Conservation (phyloP, 2,113 vertebrate species). For the Pelobates fuscus region DNA sequence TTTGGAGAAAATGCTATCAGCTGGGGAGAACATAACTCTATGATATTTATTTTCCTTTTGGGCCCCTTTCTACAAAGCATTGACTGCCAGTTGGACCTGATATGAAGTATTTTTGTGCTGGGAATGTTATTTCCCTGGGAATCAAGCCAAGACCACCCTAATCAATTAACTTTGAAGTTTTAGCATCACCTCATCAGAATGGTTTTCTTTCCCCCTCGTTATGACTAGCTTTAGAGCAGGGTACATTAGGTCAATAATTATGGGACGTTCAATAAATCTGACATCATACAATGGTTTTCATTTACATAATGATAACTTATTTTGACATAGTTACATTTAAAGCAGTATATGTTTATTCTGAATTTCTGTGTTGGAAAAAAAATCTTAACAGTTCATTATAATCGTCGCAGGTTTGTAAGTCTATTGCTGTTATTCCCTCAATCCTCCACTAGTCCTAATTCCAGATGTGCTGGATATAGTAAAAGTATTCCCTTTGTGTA, state of each 20-base stretch:
- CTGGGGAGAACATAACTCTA: constrained; percentile 20
- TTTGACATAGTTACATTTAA: not conserved
- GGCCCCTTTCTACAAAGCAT: constrained; percentile 15
- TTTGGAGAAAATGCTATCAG: constrained; percentile 17
- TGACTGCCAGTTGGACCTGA: constrained; percentile 40
- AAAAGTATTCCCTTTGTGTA: too few relatives aligned
- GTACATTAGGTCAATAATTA: constrained; percentile 24
- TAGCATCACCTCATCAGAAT: constrained; percentile 46
- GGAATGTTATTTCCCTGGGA: constrained; percentile 40
- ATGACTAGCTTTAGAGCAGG: constrained; percentile 25
- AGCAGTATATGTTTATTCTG: not conserved
- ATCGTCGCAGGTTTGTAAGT: too few relatives aligned
- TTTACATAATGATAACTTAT: constrained; percentile 24
- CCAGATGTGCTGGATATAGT: too few relatives aligned
- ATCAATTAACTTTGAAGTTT: constrained; percentile 24
- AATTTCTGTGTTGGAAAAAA: too few relatives aligned
- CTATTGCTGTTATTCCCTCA: too few relatives aligned
- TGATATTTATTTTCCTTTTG: constrained; percentile 27
- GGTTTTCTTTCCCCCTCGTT: constrained; percentile 20
- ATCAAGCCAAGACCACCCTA: constrained; percentile 43
- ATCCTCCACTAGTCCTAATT: too few relatives aligned
- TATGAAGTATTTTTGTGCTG: constrained; percentile 38
- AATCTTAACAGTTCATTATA: too few relatives aligned
- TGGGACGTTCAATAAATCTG: constrained; percentile 17
- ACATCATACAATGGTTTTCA: constrained; percentile 14